phyloP scores from a whole-genome alignment of 2,113 vertebrate species.

The Mormoops blainvillei region DNA sequence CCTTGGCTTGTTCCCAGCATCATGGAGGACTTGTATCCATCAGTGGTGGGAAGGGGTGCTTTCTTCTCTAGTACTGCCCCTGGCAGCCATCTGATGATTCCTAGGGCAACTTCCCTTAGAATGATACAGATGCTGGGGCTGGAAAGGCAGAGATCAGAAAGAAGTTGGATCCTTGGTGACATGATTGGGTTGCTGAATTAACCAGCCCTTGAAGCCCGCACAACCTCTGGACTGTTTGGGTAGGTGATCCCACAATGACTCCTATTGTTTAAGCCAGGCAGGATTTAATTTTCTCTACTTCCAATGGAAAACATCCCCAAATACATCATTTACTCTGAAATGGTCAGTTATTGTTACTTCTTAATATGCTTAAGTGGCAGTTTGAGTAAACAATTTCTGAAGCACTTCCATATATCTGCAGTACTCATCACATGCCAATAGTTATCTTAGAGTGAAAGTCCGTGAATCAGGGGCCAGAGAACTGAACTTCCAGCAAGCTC shows the following conservation, averaged over 20 bases:
- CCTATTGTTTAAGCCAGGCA: not conserved
- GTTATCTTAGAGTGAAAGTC: conserved; percentile 7
- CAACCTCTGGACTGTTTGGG: not conserved
- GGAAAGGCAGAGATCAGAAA: not conserved
- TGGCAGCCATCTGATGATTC: not conserved
- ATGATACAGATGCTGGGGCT: not conserved
- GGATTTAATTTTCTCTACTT: not conserved
- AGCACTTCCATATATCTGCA: not conserved
- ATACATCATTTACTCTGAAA: not conserved
- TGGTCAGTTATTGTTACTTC: conserved; percentile 9
- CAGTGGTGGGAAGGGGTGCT: not conserved
- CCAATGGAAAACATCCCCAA: not conserved
- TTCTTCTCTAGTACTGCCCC: not conserved
- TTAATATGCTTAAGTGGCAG: conserved; percentile 35
- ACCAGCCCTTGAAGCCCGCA: not conserved
- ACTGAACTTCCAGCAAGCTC: conserved; percentile 73
- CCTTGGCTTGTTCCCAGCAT: not conserved
- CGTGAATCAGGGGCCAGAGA: conserved; percentile 39
- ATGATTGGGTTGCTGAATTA: not conserved
- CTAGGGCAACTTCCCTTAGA: not conserved
- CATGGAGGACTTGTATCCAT: not conserved
- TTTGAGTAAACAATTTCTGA: conserved; percentile 50
- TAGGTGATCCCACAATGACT: not conserved
- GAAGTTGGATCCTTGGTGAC: not conserved
- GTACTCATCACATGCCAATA: not conserved